phyloP scores from a whole-genome alignment of 2,113 vertebrate species.

The Nestor notabilis region DNA sequence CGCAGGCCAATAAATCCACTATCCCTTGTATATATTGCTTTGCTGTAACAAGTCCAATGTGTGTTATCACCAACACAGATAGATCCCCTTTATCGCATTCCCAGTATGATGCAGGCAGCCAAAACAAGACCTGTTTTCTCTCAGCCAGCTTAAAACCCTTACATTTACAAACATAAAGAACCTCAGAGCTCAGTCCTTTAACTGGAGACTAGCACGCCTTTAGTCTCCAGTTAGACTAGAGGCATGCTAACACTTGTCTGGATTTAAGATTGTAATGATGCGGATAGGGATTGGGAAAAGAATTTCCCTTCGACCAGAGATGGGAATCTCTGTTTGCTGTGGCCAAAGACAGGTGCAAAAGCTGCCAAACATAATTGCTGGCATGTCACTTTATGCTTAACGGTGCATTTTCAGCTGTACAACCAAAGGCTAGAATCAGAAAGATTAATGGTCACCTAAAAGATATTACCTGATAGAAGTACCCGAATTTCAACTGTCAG shows the following conservation, averaged over 20 bases:
- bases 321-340: not conserved
- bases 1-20: not conserved
- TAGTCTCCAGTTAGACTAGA: not conserved
- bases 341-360: not conserved
- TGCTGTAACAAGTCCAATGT: not conserved
- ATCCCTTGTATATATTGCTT: not conserved
- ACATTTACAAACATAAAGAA: not conserved
- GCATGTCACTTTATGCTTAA: not conserved
- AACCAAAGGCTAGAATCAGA: not conserved
- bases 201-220: not conserved
- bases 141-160: not conserved
- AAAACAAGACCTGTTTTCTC: not conserved
- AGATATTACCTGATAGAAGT: not conserved
- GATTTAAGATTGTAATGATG: not conserved
- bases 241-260: not conserved
- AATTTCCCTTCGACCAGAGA: not conserved
- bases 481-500: not conserved
- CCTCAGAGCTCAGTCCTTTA: not conserved
- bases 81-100: fast-evolving
- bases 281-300: not conserved
- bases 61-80: not conserved
- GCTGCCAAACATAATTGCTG: not conserved
- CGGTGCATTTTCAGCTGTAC: not conserved
- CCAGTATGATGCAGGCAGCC: not conserved
- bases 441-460: not conserved